Percentiles rank a stretch among this genome's conserved stretches.
These are phyloP conservation scores for Tortrix viridana DNA, from an alignment of 2,888 invertebrate genomes.

Conservation along the genomic window DNA sequence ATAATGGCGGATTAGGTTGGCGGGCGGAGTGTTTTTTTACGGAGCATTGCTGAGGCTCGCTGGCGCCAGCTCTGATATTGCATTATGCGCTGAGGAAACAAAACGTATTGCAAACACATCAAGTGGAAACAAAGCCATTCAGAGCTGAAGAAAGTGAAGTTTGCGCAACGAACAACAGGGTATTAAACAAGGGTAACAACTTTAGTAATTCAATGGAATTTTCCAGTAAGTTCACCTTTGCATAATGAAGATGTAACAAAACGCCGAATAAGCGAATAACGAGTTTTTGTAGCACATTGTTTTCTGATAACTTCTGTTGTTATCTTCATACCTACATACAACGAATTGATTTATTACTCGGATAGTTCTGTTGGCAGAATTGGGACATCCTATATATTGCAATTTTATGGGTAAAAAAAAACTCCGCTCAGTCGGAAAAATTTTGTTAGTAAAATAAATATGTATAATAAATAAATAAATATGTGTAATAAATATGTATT, in stretches of 20 bases:
- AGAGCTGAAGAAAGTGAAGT: conserved; percentile 57
- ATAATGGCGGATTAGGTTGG: conserved; percentile 79
- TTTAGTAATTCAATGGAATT: conserved; percentile 49
- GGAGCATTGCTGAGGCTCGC: conserved; percentile 53
- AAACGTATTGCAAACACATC: conserved; percentile 69
- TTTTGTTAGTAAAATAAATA: too few species aligned
- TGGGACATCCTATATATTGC: too few species aligned
- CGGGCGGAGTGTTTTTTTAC: conserved; percentile 59
- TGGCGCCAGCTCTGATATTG: conserved; percentile 77
- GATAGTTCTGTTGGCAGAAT: too few species aligned
- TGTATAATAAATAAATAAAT: too few species aligned
- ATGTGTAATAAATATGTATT: too few species aligned
- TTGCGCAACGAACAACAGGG: conserved; percentile 71
- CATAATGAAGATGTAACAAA: conserved; percentile 22
- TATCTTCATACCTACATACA: too few species aligned
- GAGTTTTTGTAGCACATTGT: not conserved
- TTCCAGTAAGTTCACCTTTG: conserved; percentile 38
- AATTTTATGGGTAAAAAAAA: too few species aligned
- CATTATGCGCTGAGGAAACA: conserved; percentile 59
- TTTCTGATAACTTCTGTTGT: too few species aligned
- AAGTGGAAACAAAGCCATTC: conserved; percentile 71
- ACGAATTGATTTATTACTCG: too few species aligned
- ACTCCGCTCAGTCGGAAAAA: too few species aligned
- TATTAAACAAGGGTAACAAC: conserved; percentile 55
- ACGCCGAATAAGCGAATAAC: not conserved